Evolutionary conservation across 1,140 invertebrate genomes (phyloP).

Genomic region (Zaprionus vittiger): DNA sequence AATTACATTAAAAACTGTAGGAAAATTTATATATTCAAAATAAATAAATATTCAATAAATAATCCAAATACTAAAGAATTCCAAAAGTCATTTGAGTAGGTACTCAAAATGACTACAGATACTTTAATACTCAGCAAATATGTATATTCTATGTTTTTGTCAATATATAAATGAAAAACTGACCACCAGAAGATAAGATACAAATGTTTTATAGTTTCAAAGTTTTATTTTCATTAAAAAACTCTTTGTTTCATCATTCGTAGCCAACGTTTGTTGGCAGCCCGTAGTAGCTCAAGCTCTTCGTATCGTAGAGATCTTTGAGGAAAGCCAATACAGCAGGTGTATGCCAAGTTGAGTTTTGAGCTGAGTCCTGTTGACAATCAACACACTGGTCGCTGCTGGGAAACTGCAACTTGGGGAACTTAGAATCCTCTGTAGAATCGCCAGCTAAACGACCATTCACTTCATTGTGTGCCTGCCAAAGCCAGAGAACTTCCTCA

Average conservation of each 20-base stretch:
- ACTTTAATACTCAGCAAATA: too few relatives aligned
- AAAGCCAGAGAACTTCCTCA: constrained; percentile 95
- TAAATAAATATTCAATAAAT: too few relatives aligned
- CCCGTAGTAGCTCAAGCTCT: constrained; percentile 59
- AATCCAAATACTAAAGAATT: too few relatives aligned
- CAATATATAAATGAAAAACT: too few relatives aligned
- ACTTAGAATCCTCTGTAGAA: constrained; percentile 93
- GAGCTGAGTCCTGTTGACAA: constrained; percentile 85
- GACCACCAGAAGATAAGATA: too few relatives aligned
- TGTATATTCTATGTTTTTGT: too few relatives aligned
- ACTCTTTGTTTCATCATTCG: background rate
- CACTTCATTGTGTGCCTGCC: constrained; percentile 96
- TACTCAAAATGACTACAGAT: too few relatives aligned
- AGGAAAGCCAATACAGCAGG: constrained; percentile 47
- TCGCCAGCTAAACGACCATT: constrained; percentile 94
- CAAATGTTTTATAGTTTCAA: background rate
- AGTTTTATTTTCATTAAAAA: background rate
- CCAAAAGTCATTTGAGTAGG: too few relatives aligned
- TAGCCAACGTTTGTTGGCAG: constrained; percentile 46
- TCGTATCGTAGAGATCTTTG: constrained; percentile 34
- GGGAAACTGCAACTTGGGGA: constrained; percentile 97
- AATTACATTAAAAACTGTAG: too few relatives aligned
- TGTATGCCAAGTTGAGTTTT: constrained; percentile 30
- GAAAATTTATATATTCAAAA: too few relatives aligned
- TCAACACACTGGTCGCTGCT: constrained; percentile 87